These are phyloP conservation scores for Tuta absoluta DNA, from an alignment of 2,888 invertebrate species.

Conservation along the genomic window DNA sequence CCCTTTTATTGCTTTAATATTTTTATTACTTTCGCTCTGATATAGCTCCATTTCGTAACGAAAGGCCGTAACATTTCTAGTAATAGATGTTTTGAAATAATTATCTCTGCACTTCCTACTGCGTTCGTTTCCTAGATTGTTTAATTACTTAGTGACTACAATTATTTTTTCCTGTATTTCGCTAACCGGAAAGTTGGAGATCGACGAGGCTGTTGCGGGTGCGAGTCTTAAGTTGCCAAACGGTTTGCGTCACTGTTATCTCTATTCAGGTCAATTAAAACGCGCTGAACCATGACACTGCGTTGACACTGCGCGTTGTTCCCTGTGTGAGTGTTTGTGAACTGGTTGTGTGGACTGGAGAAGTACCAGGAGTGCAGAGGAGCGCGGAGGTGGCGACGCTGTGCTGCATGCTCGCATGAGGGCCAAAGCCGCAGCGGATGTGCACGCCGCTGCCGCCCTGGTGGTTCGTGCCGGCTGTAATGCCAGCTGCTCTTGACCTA, in stretches of 20 bases:
- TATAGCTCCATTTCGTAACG: constrained; percentile 39
- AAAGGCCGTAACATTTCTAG: constrained; percentile 39
- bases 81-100: constrained; percentile 45
- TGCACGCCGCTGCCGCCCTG: constrained; percentile 75
- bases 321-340: constrained; percentile 66
- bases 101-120: constrained; percentile 50
- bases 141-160: constrained; percentile 50
- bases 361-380: constrained; percentile 38
- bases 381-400: constrained; percentile 45
- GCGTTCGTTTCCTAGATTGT: constrained; percentile 49
- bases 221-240: constrained; percentile 58
- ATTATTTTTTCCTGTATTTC: constrained; percentile 56
- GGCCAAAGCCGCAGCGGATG: constrained; percentile 69
- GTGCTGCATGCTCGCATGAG: constrained; percentile 55
- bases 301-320: constrained; percentile 65
- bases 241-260: constrained; percentile 65
- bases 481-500: constrained; percentile 80
- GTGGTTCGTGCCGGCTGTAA: constrained; percentile 76
- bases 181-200: constrained; percentile 55
- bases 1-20: constrained; percentile 67
- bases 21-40: constrained; percentile 59
- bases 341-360: constrained; percentile 43
- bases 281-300: constrained; percentile 69
- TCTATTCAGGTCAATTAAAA: constrained; percentile 65
- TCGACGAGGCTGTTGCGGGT: constrained; percentile 49